Evolutionary conservation across 2,888 invertebrate genomes (phyloP).

Genomic region (Meghimatium bilineatum): DNA sequence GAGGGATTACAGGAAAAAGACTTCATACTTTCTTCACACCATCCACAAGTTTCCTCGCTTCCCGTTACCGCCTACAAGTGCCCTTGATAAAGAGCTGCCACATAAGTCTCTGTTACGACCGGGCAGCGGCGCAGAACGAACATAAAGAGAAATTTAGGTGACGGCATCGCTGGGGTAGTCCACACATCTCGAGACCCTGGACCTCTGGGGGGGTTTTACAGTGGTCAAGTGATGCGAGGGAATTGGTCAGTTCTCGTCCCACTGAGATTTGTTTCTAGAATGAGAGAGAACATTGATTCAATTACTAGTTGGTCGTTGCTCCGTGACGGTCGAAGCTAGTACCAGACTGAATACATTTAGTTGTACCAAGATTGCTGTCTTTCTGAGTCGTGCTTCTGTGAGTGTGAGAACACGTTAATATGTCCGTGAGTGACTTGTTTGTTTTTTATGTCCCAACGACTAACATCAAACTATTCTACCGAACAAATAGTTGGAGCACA

Average conservation of each 20-base stretch:
- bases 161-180: slow-evolving; percentile 32
- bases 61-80: slow-evolving; percentile 19
- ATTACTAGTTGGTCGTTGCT: slow-evolving; percentile 15
- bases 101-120: slow-evolving; percentile 38
- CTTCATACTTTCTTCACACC: slow-evolving; percentile 10
- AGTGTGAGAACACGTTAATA: not conserved
- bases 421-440: not conserved
- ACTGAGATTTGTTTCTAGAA: slow-evolving; percentile 31
- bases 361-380: not conserved
- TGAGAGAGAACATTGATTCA: slow-evolving; percentile 40
- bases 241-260: slow-evolving; percentile 32
- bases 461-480: not conserved
- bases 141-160: slow-evolving; percentile 37
- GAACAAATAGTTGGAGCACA: not conserved
- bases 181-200: slow-evolving; percentile 27
- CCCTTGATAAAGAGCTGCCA: slow-evolving; percentile 33
- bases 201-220: slow-evolving; percentile 35
- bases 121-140: slow-evolving; percentile 32
- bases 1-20: not conserved
- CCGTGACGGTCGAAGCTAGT: not conserved
- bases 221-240: slow-evolving; percentile 44
- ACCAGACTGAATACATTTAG: not conserved
- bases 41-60: slow-evolving; percentile 15
- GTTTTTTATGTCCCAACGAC: not conserved
- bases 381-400: not conserved